Evolutionary conservation across 2,797 vertebrate genomes (phyloP).

Genomic region (Oreortyx pictus): DNA sequence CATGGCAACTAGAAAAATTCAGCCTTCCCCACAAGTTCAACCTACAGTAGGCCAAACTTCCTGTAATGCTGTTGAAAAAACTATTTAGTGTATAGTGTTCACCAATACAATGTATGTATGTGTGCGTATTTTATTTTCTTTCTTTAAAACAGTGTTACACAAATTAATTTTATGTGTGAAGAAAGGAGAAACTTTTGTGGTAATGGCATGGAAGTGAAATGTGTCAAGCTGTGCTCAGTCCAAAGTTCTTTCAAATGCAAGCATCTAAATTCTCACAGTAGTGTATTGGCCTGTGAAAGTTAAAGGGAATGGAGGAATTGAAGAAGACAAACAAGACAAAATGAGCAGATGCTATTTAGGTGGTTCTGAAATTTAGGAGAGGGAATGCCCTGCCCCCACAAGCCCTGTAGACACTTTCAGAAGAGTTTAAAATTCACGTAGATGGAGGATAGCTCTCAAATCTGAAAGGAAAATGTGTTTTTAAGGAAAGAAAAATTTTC

Average conservation of each 20-base stretch:
- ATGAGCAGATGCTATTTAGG: neutral
- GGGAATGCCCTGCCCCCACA: neutral
- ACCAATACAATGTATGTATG: constrained; percentile 28
- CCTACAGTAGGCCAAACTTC: constrained; percentile 67
- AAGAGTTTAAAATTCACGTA: neutral
- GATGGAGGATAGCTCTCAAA: neutral
- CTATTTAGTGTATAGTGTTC: constrained; percentile 76
- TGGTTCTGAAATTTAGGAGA: constrained; percentile 8
- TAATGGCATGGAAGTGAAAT: neutral
- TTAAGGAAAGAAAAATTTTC: neutral
- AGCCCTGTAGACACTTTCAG: neutral
- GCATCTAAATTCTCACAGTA: neutral
- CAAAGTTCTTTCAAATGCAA: constrained; percentile 9
- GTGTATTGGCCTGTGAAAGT: neutral
- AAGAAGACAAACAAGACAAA: neutral
- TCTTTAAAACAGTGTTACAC: constrained; percentile 31
- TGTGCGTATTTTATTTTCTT: constrained; percentile 63
- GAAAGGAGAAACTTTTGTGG: neutral
- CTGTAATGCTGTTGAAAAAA: constrained; percentile 78
- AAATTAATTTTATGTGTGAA: constrained; percentile 36
- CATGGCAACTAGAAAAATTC: constrained; percentile 57
- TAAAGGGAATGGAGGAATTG: neutral
- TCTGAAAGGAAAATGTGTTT: constrained; percentile 28
- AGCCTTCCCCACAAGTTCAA: constrained; percentile 51
- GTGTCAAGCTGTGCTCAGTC: constrained; percentile 18